Percentiles rank a stretch among this genome's conserved stretches.
These are phyloP conservation scores for Andrena haemorrhoa DNA, from an alignment of 2,888 invertebrate species.

Conservation along the genomic window DNA sequence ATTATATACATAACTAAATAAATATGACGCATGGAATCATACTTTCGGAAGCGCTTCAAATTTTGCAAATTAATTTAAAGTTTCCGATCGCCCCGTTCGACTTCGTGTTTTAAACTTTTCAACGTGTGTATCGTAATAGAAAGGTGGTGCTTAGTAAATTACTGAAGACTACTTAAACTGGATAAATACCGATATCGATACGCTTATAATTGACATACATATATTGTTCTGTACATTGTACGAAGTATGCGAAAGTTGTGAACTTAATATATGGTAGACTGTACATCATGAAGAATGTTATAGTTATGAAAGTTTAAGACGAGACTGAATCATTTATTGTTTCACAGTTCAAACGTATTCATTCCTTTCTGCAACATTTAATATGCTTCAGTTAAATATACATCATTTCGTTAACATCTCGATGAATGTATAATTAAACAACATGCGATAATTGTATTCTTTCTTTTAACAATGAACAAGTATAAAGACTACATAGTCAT, in stretches of 20 bases:
- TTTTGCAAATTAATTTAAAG: not conserved
- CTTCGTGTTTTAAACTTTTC: conserved; percentile 14
- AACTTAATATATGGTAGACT: not conserved
- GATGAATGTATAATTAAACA: conserved; percentile 9
- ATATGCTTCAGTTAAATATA: conserved; percentile 14
- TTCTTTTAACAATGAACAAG: not conserved
- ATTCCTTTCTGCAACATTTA: not conserved
- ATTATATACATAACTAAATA: conserved; percentile 25
- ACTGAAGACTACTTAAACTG: conserved; percentile 11
- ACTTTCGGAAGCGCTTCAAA: not conserved
- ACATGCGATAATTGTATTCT: conserved; percentile 5
- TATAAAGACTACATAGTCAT: conserved; percentile 6
- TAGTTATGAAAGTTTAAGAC: not conserved
- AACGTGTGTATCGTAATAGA: not conserved
- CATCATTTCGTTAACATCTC: not conserved
- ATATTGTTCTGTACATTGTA: conserved; percentile 23
- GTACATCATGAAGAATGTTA: not conserved
- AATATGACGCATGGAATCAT: conserved; percentile 10
- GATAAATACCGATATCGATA: not conserved
- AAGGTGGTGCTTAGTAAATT: conserved; percentile 1
- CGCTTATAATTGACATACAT: conserved; percentile 43
- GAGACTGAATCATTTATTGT: not conserved
- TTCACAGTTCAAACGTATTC: not conserved
- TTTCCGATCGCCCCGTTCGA: not conserved
- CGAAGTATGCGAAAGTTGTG: not conserved